These are phyloP conservation scores for Platysteira castanea DNA, from an alignment of 2,113 vertebrate genomes.

Conservation along the genomic window DNA sequence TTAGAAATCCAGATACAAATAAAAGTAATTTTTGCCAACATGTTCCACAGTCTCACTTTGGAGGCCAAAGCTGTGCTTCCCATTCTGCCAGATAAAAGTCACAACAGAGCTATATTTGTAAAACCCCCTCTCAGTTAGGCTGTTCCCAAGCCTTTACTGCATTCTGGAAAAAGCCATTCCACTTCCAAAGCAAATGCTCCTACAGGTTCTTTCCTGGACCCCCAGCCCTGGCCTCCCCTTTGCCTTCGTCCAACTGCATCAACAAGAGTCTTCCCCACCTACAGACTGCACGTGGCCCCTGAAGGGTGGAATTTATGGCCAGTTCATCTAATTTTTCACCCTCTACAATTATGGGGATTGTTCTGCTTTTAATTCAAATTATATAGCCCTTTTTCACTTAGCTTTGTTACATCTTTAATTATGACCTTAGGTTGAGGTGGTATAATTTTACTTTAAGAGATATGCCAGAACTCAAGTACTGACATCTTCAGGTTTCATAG, in stretches of 20 bases:
- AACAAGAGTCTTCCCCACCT: not conserved
- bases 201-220: not conserved
- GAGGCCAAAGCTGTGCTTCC: accelerated
- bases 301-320: not conserved
- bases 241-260: not conserved
- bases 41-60: not conserved
- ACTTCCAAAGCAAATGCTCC: not conserved
- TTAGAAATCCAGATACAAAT: not conserved
- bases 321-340: not conserved
- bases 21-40: not conserved
- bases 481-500: slow-evolving; percentile 66
- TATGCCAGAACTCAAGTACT: slow-evolving; percentile 62
- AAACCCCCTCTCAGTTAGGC: not conserved
- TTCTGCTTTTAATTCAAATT: not conserved
- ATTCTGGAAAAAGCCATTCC: not conserved
- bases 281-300: accelerated
- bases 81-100: not conserved
- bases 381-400: slow-evolving; percentile 61
- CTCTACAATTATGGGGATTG: not conserved
- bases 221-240: not conserved
- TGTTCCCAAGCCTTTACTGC: not conserved
- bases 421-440: slow-evolving; percentile 66
- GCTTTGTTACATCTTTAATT: slow-evolving; percentile 74
- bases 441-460: slow-evolving; percentile 72
- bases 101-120: not conserved